A percentile compares a stretch with the other conserved stretches of the same genome.
Conservation (phyloP, 2,113 vertebrate species). For the Dunckerocampus dactyliophorus region DNA sequence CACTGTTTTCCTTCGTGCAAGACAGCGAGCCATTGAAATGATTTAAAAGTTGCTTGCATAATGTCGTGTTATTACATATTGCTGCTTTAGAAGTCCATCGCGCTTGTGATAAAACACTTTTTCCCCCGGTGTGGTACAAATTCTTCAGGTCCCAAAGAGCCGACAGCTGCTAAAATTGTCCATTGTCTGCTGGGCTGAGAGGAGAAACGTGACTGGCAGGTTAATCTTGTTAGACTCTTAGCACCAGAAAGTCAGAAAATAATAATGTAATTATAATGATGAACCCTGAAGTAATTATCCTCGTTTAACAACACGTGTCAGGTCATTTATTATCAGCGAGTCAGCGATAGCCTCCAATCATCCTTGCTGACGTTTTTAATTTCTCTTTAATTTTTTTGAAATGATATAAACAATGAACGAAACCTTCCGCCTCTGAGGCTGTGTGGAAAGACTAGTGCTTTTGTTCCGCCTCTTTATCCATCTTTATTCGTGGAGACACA, state of each 20-base stretch:
- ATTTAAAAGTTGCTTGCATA: no score
- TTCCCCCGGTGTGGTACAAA: not conserved
- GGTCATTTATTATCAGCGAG: constrained; percentile 49
- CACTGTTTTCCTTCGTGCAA: not conserved
- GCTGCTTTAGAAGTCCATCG: not conserved
- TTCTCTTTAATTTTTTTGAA: constrained; percentile 17
- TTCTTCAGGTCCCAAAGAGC: constrained; percentile 6
- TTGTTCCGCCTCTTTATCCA: constrained; percentile 21
- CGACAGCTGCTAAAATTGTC: constrained; percentile 43
- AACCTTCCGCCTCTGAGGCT: constrained; percentile 4
- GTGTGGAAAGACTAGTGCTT: constrained; percentile 6
- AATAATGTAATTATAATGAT: constrained; percentile 64
- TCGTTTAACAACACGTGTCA: constrained; percentile 61
- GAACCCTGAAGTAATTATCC: constrained; percentile 67
- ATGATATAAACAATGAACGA: constrained; percentile 12
- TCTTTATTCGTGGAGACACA: constrained; percentile 13
- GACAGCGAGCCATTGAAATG: no score
- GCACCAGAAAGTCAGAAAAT: constrained; percentile 52
- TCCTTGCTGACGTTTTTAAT: constrained; percentile 32
- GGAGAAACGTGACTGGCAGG: constrained; percentile 61
- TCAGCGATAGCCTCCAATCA: constrained; percentile 39
- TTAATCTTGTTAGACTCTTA: constrained; percentile 67
- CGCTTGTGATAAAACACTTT: not conserved
- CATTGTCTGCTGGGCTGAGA: constrained; percentile 59
- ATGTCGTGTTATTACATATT: not conserved